Conservation (phyloP, 2,888 invertebrate genomes). For the Ormyrus pomaceus region DNA sequence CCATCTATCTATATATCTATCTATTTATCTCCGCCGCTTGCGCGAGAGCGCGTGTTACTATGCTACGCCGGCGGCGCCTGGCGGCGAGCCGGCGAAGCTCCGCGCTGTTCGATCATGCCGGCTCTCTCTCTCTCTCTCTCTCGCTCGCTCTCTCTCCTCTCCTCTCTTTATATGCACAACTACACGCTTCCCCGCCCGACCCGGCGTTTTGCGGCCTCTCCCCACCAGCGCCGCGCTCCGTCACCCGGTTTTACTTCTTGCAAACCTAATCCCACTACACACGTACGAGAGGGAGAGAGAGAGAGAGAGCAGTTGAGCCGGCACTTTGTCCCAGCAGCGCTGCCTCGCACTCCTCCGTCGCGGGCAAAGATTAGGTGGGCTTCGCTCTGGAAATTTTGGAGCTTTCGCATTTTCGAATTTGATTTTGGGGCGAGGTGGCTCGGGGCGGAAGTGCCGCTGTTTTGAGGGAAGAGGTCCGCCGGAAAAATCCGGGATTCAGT, state of each 20-base stretch:
- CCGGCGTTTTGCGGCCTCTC: neutral
- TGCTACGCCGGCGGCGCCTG: conserved; percentile 70
- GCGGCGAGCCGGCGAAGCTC: conserved; percentile 49
- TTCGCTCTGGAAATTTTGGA: no score
- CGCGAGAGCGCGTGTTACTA: conserved; percentile 70
- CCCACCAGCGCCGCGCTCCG: neutral
- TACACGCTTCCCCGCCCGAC: conserved; percentile 15
- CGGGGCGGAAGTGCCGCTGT: no score
- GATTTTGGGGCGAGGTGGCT: no score
- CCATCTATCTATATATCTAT: conserved; percentile 54
- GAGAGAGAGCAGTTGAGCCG: no score
- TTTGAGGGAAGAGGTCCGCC: no score
- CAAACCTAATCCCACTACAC: conserved; percentile 19
- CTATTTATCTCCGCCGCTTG: neutral
- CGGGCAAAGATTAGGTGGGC: neutral
- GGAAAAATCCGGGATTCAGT: no score
- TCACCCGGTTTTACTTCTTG: conserved; percentile 30
- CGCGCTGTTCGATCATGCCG: conserved; percentile 58
- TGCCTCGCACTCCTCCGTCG: conserved; percentile 21
- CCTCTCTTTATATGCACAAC: neutral
- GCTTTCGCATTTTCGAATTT: no score
- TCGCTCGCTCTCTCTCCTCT: neutral
- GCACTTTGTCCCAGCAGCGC: neutral
- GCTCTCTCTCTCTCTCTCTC: conserved; percentile 28
- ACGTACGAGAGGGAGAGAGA: conserved; percentile 2